These are phyloP conservation scores for Drosophila pseudotalamancana DNA, from an alignment of 2,888 invertebrate species.

Conservation along the genomic window DNA sequence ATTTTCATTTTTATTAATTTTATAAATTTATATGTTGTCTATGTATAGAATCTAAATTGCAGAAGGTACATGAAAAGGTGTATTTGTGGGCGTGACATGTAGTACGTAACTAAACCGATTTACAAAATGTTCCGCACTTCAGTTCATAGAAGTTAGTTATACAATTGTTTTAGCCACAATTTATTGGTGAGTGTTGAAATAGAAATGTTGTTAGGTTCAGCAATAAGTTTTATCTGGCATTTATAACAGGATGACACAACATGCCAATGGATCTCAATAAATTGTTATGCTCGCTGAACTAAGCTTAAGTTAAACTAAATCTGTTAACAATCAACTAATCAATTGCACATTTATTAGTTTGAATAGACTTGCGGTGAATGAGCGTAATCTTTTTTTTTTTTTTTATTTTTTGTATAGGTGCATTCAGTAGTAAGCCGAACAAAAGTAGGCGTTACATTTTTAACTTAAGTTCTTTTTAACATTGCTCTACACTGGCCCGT, in stretches of 20 bases:
- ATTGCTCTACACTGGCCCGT: conserved; percentile 26
- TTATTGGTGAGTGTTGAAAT: conserved; percentile 6
- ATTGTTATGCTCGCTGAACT: conserved; percentile 16
- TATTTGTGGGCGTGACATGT: conserved; percentile 53
- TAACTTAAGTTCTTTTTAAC: conserved; percentile 10
- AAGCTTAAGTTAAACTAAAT: neutral
- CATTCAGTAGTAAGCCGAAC: conserved; percentile 25
- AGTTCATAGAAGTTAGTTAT: conserved; percentile 13
- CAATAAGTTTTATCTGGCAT: neutral
- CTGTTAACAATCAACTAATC: neutral
- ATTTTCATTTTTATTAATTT: conserved; percentile 29
- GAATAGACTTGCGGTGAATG: conserved; percentile 9
- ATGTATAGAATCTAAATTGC: conserved; percentile 67
- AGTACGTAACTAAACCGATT: conserved; percentile 26
- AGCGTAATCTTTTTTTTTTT: too few species aligned
- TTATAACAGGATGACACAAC: conserved; percentile 9
- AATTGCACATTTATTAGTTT: conserved; percentile 3
- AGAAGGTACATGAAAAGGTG: conserved; percentile 78
- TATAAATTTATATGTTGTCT: conserved; percentile 43
- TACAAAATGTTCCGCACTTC: conserved; percentile 13
- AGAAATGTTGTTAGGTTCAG: neutral
- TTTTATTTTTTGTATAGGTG: conserved; percentile 16
- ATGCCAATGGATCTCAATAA: conserved; percentile 19
- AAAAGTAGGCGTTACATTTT: conserved; percentile 33
- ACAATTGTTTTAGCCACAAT: conserved; percentile 3